These are phyloP conservation scores for Platysternon megacephalum DNA, from an alignment of 2,113 vertebrate species.

Conservation along the genomic window DNA sequence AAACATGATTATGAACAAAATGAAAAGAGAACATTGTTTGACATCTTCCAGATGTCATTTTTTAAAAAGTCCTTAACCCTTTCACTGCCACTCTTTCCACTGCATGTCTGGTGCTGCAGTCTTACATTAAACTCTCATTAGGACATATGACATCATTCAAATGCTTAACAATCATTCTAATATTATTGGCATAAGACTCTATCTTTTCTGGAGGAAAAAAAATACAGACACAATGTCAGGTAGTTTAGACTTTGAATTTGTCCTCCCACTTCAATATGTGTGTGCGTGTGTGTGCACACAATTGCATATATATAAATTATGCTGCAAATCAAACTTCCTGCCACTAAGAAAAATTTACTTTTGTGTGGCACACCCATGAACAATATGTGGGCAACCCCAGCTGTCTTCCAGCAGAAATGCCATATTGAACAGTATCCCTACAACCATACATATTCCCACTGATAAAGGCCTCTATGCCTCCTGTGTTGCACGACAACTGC, in stretches of 20 bases:
- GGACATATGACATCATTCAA: neutral
- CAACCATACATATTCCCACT: neutral
- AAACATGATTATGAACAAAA: neutral
- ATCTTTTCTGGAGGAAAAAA: neutral
- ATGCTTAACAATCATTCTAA: neutral
- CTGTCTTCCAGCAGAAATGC: neutral
- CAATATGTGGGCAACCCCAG: neutral
- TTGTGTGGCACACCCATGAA: neutral
- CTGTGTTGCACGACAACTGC: neutral
- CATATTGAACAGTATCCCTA: neutral
- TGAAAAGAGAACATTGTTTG: neutral
- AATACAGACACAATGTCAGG: rapidly evolving
- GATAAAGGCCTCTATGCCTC: neutral
- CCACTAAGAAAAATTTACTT: neutral
- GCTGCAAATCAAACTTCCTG: neutral
- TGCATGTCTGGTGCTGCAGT: neutral
- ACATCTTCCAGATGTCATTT: neutral
- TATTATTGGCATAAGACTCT: neutral
- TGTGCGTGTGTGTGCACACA: neutral
- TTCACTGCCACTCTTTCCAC: neutral
- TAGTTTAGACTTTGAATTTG: neutral
- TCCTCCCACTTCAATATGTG: neutral
- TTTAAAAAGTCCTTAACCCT: neutral
- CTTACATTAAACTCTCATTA: neutral
- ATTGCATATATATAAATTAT: neutral